These are phyloP conservation scores for Myoxocephalus aenaeus DNA, from an alignment of 2,797 vertebrate species.

Conservation along the genomic window DNA sequence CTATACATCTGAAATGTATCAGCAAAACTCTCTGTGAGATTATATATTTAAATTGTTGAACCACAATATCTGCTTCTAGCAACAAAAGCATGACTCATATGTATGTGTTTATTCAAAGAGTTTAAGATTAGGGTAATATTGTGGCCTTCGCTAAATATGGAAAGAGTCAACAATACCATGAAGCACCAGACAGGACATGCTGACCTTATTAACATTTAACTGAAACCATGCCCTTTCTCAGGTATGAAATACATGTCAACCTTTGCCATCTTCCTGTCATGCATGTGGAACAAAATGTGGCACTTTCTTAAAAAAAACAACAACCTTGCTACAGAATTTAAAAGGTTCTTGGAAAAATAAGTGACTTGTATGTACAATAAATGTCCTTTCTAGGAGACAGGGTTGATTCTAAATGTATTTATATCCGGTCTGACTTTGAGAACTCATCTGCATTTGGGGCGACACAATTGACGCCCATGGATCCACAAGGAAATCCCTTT, in stretches of 20 bases:
- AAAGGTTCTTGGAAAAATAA: neutral
- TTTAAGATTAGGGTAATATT: neutral
- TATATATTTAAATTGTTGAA: neutral
- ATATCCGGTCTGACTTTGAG: constrained; percentile 12
- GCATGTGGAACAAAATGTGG: neutral
- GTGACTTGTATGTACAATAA: neutral
- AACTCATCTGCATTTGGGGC: constrained; percentile 6
- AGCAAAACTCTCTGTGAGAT: neutral
- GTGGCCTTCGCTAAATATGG: neutral
- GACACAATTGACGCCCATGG: neutral
- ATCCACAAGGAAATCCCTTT: constrained; percentile 13
- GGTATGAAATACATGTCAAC: neutral
- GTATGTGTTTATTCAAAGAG: neutral
- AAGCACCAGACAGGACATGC: neutral
- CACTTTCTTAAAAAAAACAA: neutral
- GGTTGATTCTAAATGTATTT: constrained; percentile 16
- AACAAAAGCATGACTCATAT: neutral
- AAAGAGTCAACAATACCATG: neutral
- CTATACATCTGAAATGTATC: neutral
- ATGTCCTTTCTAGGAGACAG: neutral
- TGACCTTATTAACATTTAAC: neutral
- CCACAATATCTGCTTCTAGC: neutral
- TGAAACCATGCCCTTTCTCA: neutral
- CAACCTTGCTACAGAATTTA: neutral
- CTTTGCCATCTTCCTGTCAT: neutral